Evolutionary conservation across 2,113 vertebrate genomes (phyloP).

Genomic region (Pangasianodon gigas): DNA sequence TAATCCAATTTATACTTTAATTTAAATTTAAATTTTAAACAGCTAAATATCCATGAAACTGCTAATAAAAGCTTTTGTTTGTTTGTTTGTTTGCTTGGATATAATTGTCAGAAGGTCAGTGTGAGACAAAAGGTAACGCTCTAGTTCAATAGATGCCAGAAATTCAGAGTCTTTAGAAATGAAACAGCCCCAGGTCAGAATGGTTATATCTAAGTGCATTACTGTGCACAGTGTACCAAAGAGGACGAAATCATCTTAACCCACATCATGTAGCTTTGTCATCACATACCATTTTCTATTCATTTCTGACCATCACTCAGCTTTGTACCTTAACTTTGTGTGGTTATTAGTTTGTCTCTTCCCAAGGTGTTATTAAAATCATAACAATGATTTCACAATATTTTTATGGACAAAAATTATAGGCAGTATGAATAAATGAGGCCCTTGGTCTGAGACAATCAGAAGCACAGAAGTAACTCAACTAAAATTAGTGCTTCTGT

Average conservation of each 20-base stretch:
- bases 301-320: neutral
- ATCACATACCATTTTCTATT: neutral
- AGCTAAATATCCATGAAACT: neutral
- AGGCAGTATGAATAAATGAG: neutral
- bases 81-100: neutral
- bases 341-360: neutral
- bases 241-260: neutral
- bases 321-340: neutral
- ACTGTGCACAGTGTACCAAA: neutral
- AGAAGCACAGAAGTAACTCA: neutral
- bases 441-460: neutral
- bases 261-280: neutral
- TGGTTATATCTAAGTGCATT: neutral
- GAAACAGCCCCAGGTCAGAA: neutral
- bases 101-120: neutral
- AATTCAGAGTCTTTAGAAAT: neutral
- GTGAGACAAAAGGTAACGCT: neutral
- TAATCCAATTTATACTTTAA: neutral
- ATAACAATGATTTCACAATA: neutral
- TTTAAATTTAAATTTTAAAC: no score
- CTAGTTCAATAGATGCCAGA: neutral
- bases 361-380: neutral
- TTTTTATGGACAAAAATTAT: neutral
- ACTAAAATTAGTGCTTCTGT: neutral
- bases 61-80: neutral